phyloP scores from a whole-genome alignment of 2,797 vertebrate genomes.

The Mormyrus proboscirostris region DNA sequence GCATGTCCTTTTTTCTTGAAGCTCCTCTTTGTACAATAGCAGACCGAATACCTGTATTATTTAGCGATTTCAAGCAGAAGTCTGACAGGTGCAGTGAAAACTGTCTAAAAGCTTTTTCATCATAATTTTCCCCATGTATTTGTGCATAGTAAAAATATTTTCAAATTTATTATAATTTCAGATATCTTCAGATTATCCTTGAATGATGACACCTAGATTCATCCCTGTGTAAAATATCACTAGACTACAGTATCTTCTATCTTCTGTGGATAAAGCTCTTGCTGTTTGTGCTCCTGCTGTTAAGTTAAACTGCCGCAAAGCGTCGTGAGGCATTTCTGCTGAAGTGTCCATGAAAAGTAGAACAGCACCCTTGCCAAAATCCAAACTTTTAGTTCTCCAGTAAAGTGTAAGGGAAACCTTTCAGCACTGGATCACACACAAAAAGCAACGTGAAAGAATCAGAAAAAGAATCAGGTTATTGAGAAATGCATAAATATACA shows the following conservation, averaged over 20 bases:
- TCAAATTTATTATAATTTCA: neutral
- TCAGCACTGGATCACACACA: neutral
- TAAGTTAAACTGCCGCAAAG: neutral
- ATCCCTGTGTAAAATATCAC: neutral
- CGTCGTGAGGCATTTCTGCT: neutral
- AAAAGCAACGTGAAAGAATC: neutral
- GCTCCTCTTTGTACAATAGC: neutral
- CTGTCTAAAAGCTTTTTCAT: neutral
- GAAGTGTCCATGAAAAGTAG: slow-evolving; percentile 1
- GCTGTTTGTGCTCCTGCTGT: neutral
- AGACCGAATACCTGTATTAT: neutral
- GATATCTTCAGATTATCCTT: neutral
- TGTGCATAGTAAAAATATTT: neutral
- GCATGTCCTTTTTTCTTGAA: neutral
- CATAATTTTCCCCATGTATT: neutral
- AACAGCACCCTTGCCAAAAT: neutral
- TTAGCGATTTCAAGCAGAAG: neutral
- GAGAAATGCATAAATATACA: neutral
- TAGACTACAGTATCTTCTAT: neutral
- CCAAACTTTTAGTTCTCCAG: neutral
- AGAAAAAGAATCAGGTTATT: neutral
- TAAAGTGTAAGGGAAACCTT: neutral
- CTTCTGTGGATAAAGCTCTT: too few relatives aligned
- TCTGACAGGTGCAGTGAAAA: neutral
- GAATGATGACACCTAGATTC: neutral